These are phyloP conservation scores for Malacoraja senta DNA, from an alignment of 2,797 vertebrate genomes.

Conservation along the genomic window DNA sequence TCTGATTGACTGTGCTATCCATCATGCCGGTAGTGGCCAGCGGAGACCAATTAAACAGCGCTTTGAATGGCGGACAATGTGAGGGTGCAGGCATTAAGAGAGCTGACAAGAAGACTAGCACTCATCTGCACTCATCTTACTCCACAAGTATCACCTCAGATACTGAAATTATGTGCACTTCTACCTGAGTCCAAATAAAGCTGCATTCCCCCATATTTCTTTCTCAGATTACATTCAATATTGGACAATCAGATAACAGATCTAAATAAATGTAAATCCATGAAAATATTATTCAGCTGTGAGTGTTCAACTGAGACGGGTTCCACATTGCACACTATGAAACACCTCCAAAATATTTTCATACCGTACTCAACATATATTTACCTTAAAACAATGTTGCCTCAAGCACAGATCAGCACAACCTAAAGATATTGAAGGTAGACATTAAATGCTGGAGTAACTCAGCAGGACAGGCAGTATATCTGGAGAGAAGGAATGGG, in stretches of 20 bases:
- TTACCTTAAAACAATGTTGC: neutral
- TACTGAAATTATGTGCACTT: neutral
- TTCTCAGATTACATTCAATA: neutral
- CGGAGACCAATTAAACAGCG: neutral
- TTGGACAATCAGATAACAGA: neutral
- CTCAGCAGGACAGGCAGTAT: no score
- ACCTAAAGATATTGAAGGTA: neutral
- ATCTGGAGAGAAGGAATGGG: no score
- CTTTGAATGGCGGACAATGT: neutral
- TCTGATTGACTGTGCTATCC: neutral
- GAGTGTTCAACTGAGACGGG: no score
- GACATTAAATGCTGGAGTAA: no score
- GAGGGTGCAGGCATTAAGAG: neutral
- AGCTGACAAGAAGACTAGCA: neutral
- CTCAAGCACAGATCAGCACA: neutral
- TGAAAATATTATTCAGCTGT: neutral
- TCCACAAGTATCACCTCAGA: neutral
- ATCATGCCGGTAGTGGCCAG: neutral
- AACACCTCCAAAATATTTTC: neutral
- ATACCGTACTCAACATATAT: no score
- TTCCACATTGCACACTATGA: no score
- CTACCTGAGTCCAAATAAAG: neutral
- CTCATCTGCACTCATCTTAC: neutral
- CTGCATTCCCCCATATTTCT: neutral
- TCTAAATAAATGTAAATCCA: neutral